A percentile compares a stretch with the other conserved stretches of the same genome.
phyloP scores from a whole-genome alignment of 2,113 vertebrate genomes.

The Amphiprion percula region DNA sequence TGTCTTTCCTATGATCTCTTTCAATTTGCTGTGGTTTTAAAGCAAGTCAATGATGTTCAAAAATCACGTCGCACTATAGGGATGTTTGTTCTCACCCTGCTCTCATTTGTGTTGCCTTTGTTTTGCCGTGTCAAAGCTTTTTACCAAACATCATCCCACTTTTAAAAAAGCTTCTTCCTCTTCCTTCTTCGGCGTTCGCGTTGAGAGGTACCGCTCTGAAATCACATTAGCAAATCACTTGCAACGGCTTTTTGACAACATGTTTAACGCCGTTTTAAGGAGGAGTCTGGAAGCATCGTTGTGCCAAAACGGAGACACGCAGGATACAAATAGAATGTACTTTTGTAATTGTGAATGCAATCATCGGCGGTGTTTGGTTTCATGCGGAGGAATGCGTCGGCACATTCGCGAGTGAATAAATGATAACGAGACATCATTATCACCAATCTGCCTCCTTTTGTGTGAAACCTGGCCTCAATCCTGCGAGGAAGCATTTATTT shows the following conservation, averaged over 20 bases:
- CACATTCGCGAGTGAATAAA: conserved; percentile 32
- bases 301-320: conserved; percentile 26
- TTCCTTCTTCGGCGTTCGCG: conserved; percentile 24
- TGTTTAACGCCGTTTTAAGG: conserved; percentile 37
- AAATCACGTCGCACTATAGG: conserved; percentile 25
- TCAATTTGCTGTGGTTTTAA: conserved; percentile 11
- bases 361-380: conserved; percentile 51
- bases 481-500: conserved; percentile 19
- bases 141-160: conserved; percentile 41
- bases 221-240: conserved; percentile 71
- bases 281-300: conserved; percentile 48
- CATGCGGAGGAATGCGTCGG: conserved; percentile 18
- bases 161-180: conserved; percentile 20
- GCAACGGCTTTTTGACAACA: conserved; percentile 58
- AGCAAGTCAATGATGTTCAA: conserved; percentile 9
- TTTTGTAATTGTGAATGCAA: conserved; percentile 43
- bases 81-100: conserved; percentile 12
- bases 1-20: conserved; percentile 25
- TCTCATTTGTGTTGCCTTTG: background rate
- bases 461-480: conserved; percentile 27
- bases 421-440: conserved; percentile 55
- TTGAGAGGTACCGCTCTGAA: conserved; percentile 52
- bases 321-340: conserved; percentile 6
- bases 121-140: conserved; percentile 39
- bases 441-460: conserved; percentile 36